These are phyloP conservation scores for Charaxes varanes DNA, from an alignment of 1,140 invertebrate species.

Conservation along the genomic window DNA sequence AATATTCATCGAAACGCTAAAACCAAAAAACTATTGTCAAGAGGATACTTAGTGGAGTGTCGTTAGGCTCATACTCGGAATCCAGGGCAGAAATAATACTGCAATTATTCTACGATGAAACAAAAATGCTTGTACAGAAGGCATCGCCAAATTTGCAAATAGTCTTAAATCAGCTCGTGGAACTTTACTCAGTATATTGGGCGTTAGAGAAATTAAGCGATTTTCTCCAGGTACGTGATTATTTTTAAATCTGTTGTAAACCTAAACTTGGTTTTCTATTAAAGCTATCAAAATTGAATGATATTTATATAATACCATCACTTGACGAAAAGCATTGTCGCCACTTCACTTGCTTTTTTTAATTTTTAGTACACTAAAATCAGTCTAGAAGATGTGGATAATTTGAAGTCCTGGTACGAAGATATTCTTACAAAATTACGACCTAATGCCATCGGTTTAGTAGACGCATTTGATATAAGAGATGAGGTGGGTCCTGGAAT, in stretches of 20 bases:
- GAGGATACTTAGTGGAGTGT: no score
- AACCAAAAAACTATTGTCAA: no score
- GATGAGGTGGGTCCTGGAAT: conserved; percentile 22
- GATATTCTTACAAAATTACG: conserved; percentile 81
- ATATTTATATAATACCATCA: not conserved
- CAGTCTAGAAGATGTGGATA: conserved; percentile 76
- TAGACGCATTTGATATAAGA: conserved; percentile 91
- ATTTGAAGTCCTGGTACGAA: conserved; percentile 80
- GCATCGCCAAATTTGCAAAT: conserved; percentile 25
- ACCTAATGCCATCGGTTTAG: conserved; percentile 90
- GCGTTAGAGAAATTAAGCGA: conserved; percentile 46
- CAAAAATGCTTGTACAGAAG: conserved; percentile 12
- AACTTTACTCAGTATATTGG: conserved; percentile 52
- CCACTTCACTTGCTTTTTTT: not conserved
- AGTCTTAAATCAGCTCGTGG: conserved; percentile 38
- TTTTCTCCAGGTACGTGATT: conserved; percentile 38
- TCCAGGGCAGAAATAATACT: conserved; percentile 44
- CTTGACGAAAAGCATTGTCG: conserved; percentile 1
- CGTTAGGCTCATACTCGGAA: conserved; percentile 51
- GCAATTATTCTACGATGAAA: conserved; percentile 39
- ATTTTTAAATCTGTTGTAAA: not conserved
- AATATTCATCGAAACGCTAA: no score
- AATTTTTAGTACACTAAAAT: conserved; percentile 79
- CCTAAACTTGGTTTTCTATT: no score
- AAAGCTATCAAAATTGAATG: no score